A percentile compares a stretch with the other conserved stretches of the same genome.
These are phyloP conservation scores for Dilophus febrilis DNA, from an alignment of 2,888 invertebrate genomes.

Conservation along the genomic window DNA sequence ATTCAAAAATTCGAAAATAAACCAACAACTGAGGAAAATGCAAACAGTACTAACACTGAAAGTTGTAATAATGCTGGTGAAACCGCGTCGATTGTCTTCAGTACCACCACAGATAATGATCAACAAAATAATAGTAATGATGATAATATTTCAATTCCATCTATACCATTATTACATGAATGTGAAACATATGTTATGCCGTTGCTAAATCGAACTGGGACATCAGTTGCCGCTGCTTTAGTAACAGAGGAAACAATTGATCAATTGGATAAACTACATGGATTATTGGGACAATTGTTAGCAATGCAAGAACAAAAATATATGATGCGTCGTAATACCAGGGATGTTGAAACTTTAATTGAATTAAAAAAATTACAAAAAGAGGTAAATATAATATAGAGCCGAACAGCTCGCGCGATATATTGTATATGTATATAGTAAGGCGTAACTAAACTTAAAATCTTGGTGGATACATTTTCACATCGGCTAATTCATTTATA, in stretches of 20 bases:
- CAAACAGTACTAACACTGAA: neutral
- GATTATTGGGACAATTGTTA: slow-evolving; percentile 58
- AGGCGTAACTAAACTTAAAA: no score
- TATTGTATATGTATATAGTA: no score
- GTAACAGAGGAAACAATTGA: slow-evolving; percentile 52
- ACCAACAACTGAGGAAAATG: slow-evolving; percentile 1
- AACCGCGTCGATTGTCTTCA: no score
- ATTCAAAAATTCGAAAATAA: slow-evolving; percentile 10
- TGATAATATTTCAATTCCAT: neutral
- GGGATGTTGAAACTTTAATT: slow-evolving; percentile 55
- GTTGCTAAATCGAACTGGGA: slow-evolving; percentile 35
- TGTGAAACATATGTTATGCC: slow-evolving; percentile 25
- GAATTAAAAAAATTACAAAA: slow-evolving; percentile 43
- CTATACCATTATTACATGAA: slow-evolving; percentile 18
- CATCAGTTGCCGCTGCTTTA: slow-evolving; percentile 37
- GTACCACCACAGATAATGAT: no score
- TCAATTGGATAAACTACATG: slow-evolving; percentile 61
- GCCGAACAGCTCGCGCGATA: no score
- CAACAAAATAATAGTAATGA: neutral
- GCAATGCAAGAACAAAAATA: slow-evolving; percentile 54
- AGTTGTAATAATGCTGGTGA: no score
- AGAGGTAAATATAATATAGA: slow-evolving; percentile 23
- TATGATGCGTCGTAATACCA: slow-evolving; percentile 45
- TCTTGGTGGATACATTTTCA: no score
- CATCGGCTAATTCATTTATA: no score